These are phyloP conservation scores for Alethe diademata DNA, from an alignment of 2,113 vertebrate genomes.

Conservation along the genomic window DNA sequence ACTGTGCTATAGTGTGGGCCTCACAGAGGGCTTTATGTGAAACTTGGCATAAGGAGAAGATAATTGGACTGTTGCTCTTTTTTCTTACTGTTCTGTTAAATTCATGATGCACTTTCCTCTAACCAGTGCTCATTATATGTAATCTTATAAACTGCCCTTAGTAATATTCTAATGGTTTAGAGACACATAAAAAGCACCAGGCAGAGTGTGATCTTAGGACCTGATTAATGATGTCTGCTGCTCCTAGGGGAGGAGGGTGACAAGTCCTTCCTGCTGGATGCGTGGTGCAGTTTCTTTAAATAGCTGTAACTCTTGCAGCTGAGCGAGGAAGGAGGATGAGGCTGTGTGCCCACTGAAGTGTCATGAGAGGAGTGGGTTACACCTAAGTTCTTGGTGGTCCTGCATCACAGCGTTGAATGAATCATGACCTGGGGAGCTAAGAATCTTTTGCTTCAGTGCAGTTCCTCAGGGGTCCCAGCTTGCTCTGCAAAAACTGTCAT, in stretches of 20 bases:
- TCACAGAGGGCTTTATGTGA: neutral
- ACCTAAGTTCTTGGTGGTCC: neutral
- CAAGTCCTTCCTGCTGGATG: neutral
- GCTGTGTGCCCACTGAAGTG: neutral
- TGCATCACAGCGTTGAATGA: fast-evolving
- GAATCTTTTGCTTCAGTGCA: neutral
- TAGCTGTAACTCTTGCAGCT: neutral
- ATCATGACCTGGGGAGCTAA: neutral
- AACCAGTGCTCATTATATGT: neutral
- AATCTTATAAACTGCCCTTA: constrained; percentile 29
- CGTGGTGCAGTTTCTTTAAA: neutral
- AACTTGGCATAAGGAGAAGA: neutral
- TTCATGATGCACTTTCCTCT: constrained; percentile 33
- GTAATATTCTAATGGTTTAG: constrained; percentile 16
- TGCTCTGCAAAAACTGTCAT: neutral
- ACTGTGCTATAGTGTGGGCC: constrained; percentile 39
- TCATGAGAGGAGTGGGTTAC: fast-evolving
- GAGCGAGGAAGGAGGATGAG: neutral
- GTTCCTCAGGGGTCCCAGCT: neutral
- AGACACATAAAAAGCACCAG: neutral
- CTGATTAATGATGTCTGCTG: neutral
- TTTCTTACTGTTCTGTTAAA: neutral
- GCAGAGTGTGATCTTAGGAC: neutral
- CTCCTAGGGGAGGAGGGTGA: neutral
- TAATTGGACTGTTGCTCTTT: constrained; percentile 51